phyloP scores from a whole-genome alignment of 2,888 invertebrate genomes.

The Phytoseiulus persimilis region DNA sequence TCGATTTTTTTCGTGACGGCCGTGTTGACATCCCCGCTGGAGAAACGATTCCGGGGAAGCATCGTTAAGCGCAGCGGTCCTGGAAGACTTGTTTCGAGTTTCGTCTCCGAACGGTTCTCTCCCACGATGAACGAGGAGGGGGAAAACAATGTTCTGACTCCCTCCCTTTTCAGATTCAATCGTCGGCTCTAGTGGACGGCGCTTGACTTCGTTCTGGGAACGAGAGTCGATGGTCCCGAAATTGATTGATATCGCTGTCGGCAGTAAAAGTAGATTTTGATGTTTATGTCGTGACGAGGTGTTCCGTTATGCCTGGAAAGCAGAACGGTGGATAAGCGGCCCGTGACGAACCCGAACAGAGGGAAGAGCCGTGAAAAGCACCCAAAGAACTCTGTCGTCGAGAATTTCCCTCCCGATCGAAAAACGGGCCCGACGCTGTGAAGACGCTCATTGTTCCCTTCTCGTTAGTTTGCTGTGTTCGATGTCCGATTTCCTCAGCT shows the following conservation, averaged over 20 bases:
- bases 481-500: neutral
- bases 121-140: too few relatives aligned
- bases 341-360: neutral
- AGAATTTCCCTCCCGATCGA: neutral
- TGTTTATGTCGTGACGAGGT: neutral
- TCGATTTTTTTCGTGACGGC: too few relatives aligned
- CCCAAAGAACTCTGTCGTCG: neutral
- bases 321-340: neutral
- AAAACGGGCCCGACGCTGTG: neutral
- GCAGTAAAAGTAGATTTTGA: neutral
- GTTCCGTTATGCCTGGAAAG: neutral
- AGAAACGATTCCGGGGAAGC: too few relatives aligned
- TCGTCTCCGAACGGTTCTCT: too few relatives aligned
- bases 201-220: neutral
- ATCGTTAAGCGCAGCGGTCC: too few relatives aligned
- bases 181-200: too few relatives aligned
- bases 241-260: neutral
- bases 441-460: neutral
- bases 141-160: too few relatives aligned
- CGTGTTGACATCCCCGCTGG: too few relatives aligned
- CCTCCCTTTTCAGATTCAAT: too few relatives aligned
- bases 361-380: too few relatives aligned
- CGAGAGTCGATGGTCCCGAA: neutral
- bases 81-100: too few relatives aligned
- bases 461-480: neutral